phyloP scores from a whole-genome alignment of 2,797 vertebrate species.

The Melopsittacus undulatus region DNA sequence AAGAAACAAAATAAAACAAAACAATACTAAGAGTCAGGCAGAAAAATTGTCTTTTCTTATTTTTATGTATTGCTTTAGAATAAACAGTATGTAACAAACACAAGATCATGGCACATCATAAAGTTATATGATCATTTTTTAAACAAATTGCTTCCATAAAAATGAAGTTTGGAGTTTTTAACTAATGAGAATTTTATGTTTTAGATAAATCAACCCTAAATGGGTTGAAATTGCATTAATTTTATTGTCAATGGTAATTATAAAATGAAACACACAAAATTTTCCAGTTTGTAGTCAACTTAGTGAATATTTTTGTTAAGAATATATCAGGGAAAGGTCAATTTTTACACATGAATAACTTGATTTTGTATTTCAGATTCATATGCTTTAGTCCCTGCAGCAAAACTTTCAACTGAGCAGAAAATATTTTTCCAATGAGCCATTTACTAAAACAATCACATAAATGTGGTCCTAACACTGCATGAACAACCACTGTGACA shows the following conservation, averaged over 20 bases:
- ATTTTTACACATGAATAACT: background rate
- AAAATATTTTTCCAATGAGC: conserved; percentile 74
- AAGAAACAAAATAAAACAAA: background rate
- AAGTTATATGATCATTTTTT: background rate
- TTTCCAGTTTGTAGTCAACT: background rate
- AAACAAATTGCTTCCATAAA: background rate
- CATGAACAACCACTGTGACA: conserved; percentile 52
- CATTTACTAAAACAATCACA: conserved; percentile 70
- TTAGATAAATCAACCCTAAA: background rate
- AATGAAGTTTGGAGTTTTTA: accelerated
- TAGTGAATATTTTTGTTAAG: background rate
- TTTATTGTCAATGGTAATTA: background rate
- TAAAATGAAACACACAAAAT: background rate
- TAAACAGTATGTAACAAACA: background rate
- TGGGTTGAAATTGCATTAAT: background rate
- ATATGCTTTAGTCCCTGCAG: conserved; percentile 57
- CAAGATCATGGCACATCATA: background rate
- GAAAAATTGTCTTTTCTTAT: background rate
- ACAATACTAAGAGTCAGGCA: background rate
- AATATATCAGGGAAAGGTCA: conserved; percentile 35
- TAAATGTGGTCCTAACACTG: conserved; percentile 51
- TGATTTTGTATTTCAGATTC: conserved; percentile 48
- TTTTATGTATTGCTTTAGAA: background rate
- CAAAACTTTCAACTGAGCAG: conserved; percentile 71
- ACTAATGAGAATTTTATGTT: background rate